Evolutionary conservation across 1,140 invertebrate genomes (phyloP).

Genomic region (Euschistus heros): DNA sequence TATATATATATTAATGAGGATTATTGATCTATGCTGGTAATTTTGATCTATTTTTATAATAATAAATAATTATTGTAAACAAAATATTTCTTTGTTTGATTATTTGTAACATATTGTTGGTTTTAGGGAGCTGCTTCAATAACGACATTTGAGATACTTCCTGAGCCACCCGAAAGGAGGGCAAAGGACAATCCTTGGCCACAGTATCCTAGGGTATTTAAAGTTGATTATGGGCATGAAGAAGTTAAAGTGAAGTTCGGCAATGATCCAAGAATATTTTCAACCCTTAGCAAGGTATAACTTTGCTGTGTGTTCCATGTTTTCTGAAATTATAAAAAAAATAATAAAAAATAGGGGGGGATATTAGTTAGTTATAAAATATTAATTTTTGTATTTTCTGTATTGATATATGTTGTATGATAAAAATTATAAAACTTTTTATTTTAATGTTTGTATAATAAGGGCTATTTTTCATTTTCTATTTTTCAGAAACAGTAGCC

Average conservation of each 20-base stretch:
- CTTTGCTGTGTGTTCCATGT: background rate
- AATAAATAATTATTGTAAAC: background rate
- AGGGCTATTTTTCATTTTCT: too few species aligned
- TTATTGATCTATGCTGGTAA: background rate
- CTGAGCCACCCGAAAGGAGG: constrained; percentile 71
- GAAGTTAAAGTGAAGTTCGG: constrained; percentile 88
- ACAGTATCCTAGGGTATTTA: constrained; percentile 91
- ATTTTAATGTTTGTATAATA: too few species aligned
- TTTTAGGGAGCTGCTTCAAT: constrained; percentile 83
- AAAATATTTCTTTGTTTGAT: constrained; percentile 14
- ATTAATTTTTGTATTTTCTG: too few species aligned
- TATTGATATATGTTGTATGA: too few species aligned
- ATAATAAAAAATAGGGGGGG: too few species aligned
- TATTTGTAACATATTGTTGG: constrained; percentile 21
- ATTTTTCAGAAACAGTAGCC: too few species aligned
- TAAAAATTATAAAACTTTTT: too few species aligned
- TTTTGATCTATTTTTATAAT: background rate
- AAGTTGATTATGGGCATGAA: constrained; percentile 97
- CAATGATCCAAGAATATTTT: constrained; percentile 86
- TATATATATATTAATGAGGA: background rate
- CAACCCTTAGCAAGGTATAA: constrained; percentile 73
- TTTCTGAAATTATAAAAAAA: too few species aligned
- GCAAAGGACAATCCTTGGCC: constrained; percentile 93
- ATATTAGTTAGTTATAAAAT: too few species aligned
- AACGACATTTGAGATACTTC: constrained; percentile 94